phyloP scores from a whole-genome alignment of 1,140 invertebrate species.

The Myzus persicae region DNA sequence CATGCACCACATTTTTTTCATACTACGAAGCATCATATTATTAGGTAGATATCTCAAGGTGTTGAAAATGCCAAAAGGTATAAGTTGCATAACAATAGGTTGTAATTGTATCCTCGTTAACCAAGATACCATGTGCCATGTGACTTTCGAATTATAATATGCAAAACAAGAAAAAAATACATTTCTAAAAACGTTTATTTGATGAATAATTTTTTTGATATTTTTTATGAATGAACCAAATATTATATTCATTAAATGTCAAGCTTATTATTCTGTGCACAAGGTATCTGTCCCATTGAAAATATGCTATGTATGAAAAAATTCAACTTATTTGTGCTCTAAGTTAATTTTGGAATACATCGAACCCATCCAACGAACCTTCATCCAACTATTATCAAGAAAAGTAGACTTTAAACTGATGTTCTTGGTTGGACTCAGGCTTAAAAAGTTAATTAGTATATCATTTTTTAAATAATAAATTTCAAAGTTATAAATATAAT shows the following conservation, averaged over 20 bases:
- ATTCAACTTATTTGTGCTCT: neutral
- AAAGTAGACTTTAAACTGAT: neutral
- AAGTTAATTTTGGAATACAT: too few species aligned
- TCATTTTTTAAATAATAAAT: neutral
- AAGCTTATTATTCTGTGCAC: neutral
- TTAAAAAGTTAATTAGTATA: neutral
- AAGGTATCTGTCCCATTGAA: too few species aligned
- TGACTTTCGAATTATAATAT: neutral
- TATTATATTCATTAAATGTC: neutral
- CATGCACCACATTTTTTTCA: neutral
- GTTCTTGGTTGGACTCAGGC: too few species aligned
- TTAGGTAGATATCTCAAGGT: neutral
- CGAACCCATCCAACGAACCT: neutral
- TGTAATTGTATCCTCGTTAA: neutral
- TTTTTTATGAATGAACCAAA: neutral
- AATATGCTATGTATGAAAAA: neutral
- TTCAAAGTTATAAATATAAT: neutral
- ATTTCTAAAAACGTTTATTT: neutral
- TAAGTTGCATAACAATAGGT: neutral
- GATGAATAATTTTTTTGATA: neutral
- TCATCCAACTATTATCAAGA: neutral
- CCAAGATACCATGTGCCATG: neutral
- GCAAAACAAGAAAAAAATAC: neutral
- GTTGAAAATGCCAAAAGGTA: neutral
- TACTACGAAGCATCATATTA: neutral